These are phyloP conservation scores for Illadopsis cleaveri DNA, from an alignment of 2,113 vertebrate genomes.

Conservation along the genomic window DNA sequence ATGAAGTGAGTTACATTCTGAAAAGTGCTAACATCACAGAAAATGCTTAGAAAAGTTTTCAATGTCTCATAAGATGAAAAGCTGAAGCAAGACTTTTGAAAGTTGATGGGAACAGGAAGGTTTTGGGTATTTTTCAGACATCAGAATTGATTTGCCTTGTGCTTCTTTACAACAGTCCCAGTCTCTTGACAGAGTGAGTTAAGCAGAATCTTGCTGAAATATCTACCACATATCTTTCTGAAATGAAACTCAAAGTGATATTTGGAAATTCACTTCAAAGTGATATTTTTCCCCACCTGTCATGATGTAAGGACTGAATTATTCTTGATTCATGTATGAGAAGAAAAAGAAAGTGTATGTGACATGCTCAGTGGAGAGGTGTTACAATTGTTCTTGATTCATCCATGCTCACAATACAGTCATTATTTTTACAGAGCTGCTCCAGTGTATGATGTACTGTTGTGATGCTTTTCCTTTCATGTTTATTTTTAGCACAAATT, in stretches of 20 bases:
- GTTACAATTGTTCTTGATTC: constrained; percentile 23
- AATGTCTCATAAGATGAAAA: not conserved
- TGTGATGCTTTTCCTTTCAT: not conserved
- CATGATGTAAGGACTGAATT: not conserved
- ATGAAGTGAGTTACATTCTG: not conserved
- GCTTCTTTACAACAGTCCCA: not conserved
- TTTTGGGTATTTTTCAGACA: not conserved
- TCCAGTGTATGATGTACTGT: not conserved
- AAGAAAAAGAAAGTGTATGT: not conserved
- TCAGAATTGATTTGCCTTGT: not conserved
- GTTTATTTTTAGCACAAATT: constrained; percentile 24
- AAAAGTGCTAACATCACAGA: not conserved
- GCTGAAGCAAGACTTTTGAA: not conserved
- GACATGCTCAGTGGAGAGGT: not conserved
- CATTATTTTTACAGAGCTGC: not conserved
- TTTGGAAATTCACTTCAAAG: constrained; percentile 5
- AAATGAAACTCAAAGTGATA: not conserved
- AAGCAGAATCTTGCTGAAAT: not conserved
- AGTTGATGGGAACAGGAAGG: not conserved
- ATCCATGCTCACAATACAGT: not conserved
- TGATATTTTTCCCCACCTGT: not conserved
- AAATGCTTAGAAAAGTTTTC: not conserved
- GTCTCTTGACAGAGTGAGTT: not conserved
- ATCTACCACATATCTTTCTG: not conserved
- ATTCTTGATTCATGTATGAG: not conserved